Conservation (phyloP, 2,888 invertebrate genomes). For the Fragum fragum region DNA sequence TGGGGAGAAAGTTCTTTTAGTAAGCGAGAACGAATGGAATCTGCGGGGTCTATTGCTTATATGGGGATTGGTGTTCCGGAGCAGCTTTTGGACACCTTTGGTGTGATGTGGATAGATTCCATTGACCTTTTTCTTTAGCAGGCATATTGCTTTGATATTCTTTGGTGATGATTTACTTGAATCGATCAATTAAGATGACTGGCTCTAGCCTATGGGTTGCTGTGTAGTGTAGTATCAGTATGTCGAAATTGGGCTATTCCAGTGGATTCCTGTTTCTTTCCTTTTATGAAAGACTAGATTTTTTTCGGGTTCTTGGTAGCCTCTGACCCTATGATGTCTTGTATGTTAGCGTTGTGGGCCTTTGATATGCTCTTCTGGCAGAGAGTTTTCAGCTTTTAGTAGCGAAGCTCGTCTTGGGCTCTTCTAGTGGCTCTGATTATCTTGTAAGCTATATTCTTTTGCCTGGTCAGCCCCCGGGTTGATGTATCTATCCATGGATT, state of each 20-base stretch:
- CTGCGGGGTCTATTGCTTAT: constrained; percentile 30
- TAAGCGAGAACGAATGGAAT: not conserved
- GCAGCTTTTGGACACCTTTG: constrained; percentile 14
- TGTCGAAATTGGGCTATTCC: not conserved
- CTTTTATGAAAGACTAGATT: not conserved
- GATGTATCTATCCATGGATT: not conserved
- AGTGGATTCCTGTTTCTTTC: not conserved
- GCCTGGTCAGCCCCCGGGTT: not conserved
- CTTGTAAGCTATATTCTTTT: not conserved
- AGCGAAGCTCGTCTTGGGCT: not conserved
- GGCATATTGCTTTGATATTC: not conserved
- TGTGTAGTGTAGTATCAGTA: not conserved
- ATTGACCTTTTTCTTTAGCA: not conserved
- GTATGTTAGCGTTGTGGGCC: not conserved
- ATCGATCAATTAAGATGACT: not conserved
- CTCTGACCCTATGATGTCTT: not conserved
- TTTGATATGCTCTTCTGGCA: not conserved
- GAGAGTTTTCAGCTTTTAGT: not conserved
- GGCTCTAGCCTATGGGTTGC: not conserved
- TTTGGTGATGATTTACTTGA: not conserved
- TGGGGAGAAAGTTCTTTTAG: not conserved
- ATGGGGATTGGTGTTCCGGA: constrained; percentile 27
- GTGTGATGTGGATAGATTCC: constrained; percentile 18
- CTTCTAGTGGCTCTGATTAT: not conserved
- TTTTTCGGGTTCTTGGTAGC: not conserved